Evolutionary conservation across 1,140 invertebrate genomes (phyloP).

Genomic region (Anagrus nilaparvatae): DNA sequence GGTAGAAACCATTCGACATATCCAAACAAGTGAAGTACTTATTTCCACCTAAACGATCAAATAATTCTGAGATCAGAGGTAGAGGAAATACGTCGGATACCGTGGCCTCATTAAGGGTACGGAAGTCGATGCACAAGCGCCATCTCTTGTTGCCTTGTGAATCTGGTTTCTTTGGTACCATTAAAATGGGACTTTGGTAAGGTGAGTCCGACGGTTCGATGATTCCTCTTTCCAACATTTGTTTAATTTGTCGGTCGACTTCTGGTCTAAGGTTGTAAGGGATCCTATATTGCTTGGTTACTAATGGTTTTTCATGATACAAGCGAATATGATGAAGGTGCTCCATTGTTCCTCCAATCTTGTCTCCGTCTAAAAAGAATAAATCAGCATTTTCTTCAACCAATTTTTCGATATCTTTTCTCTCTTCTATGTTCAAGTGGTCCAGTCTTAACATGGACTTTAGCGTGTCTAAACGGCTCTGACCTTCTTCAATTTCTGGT

Average conservation of each 20-base stretch:
- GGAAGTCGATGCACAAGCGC: conserved; percentile 25
- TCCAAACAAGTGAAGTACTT: too few species aligned
- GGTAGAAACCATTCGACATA: too few species aligned
- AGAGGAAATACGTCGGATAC: conserved; percentile 27
- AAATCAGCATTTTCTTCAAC: not conserved
- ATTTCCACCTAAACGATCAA: too few species aligned
- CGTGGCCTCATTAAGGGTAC: conserved; percentile 23
- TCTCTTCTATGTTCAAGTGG: too few species aligned
- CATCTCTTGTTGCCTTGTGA: conserved; percentile 12
- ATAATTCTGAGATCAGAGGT: too few species aligned
- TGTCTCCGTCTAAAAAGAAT: not conserved
- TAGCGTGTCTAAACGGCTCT: too few species aligned
- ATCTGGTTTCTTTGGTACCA: conserved; percentile 17
- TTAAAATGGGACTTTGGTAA: conserved; percentile 17
- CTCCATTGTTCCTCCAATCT: conserved; percentile 5
- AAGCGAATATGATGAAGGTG: conserved; percentile 15
- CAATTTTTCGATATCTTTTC: too few species aligned
- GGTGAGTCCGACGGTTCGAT: conserved; percentile 10
- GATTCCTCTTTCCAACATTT: conserved; percentile 11
- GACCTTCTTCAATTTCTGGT: too few species aligned
- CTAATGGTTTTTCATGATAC: conserved; percentile 13
- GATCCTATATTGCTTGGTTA: conserved; percentile 18
- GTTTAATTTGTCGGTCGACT: conserved; percentile 5
- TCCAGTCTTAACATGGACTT: too few species aligned
- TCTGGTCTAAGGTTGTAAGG: conserved; percentile 15